These are phyloP conservation scores for Eristalis intricaria DNA, from an alignment of 2,888 invertebrate genomes.

Conservation along the genomic window DNA sequence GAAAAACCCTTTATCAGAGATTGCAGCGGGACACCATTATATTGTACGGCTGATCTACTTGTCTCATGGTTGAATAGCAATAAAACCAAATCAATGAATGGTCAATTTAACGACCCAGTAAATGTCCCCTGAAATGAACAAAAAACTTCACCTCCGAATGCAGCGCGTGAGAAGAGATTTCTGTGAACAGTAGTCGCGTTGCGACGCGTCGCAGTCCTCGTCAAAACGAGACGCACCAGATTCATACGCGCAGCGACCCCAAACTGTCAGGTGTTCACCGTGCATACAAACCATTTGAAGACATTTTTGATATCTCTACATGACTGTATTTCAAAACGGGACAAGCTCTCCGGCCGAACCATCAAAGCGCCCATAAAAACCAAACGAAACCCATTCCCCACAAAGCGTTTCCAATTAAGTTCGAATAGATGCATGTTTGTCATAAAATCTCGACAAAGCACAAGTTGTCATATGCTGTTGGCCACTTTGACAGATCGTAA, in stretches of 20 bases:
- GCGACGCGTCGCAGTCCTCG: not conserved
- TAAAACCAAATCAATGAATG: not conserved
- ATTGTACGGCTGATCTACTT: not conserved
- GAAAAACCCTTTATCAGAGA: too few species aligned
- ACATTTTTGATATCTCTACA: not conserved
- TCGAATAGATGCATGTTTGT: constrained; percentile 54
- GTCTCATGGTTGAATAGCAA: not conserved
- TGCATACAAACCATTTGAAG: not conserved
- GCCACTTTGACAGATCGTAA: constrained; percentile 66
- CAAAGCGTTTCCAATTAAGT: constrained; percentile 18
- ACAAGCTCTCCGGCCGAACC: not conserved
- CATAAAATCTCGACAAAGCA: constrained; percentile 44
- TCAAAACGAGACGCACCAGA: not conserved
- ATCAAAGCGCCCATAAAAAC: not conserved
- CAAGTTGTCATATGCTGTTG: constrained; percentile 38
- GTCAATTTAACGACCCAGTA: not conserved
- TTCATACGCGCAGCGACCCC: not conserved
- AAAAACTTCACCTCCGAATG: not conserved
- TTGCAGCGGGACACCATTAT: not conserved
- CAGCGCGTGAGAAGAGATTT: not conserved
- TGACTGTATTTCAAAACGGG: not conserved
- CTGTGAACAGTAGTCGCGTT: not conserved
- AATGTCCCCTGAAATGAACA: not conserved
- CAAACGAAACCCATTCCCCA: not conserved
- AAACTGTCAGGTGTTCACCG: not conserved